Evolutionary conservation across 1,140 invertebrate genomes (phyloP).

Genomic region (Zaprionus taronus): DNA sequence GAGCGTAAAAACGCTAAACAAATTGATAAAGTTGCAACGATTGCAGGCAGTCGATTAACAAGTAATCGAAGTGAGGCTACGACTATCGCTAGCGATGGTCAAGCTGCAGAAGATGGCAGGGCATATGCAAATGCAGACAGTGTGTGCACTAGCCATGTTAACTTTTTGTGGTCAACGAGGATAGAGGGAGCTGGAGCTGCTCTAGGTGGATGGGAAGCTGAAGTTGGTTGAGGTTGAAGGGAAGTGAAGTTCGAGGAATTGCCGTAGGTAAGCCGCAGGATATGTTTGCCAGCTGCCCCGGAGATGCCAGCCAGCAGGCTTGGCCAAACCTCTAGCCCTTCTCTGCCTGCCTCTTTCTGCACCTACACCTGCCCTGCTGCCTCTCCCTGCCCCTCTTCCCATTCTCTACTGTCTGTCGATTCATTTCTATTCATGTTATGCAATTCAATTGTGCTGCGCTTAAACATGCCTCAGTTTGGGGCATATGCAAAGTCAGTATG

Average conservation of each 20-base stretch:
- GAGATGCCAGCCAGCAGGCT: neutral
- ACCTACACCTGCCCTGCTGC: too few species aligned
- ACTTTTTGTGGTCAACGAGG: neutral
- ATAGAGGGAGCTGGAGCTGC: neutral
- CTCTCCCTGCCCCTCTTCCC: neutral
- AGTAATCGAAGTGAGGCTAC: neutral
- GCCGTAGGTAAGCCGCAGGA: slow-evolving; percentile 54
- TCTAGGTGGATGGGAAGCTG: too few species aligned
- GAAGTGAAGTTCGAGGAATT: neutral
- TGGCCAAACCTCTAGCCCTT: too few species aligned
- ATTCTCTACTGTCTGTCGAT: slow-evolving; percentile 53
- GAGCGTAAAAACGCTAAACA: slow-evolving; percentile 70
- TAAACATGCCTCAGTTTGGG: slow-evolving; percentile 45
- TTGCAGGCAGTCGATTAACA: slow-evolving; percentile 20
- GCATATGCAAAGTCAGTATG: slow-evolving; percentile 49
- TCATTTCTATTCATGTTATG: slow-evolving; percentile 83
- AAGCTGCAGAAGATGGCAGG: neutral
- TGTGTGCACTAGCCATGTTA: neutral
- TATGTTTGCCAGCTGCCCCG: slow-evolving; percentile 48
- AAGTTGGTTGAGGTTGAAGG: neutral
- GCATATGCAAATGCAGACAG: slow-evolving; percentile 31
- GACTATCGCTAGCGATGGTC: neutral
- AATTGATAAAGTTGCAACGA: slow-evolving; percentile 20
- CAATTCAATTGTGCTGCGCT: slow-evolving; percentile 73
- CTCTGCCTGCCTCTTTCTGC: neutral